phyloP scores from a whole-genome alignment of 2,113 vertebrate genomes.

The Pachyramphus minor region DNA sequence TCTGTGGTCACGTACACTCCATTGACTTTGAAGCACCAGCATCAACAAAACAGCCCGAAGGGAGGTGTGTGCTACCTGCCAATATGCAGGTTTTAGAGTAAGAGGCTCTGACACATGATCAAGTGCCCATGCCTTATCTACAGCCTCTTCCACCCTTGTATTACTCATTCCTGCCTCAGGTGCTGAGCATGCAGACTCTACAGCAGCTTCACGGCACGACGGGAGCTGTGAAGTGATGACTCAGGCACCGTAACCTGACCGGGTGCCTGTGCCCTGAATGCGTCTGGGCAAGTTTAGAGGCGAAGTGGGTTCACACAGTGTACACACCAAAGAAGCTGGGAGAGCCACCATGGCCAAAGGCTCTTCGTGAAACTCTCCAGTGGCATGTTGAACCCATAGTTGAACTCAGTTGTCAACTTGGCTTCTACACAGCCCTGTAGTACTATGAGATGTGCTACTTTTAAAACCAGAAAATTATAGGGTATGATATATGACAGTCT shows the following conservation, averaged over 20 bases:
- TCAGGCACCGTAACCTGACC: background rate
- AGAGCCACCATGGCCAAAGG: background rate
- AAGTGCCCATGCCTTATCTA: background rate
- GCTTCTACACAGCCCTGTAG: background rate
- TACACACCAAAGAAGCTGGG: background rate
- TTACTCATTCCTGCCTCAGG: background rate
- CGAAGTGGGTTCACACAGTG: background rate
- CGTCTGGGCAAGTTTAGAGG: background rate
- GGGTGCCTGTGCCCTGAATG: background rate
- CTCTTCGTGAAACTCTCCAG: background rate
- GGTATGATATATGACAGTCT: background rate
- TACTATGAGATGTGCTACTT: background rate
- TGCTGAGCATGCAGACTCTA: accelerated
- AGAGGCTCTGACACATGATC: background rate
- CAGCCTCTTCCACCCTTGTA: background rate
- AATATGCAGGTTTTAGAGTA: background rate
- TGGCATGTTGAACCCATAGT: background rate
- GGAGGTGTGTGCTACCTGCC: background rate
- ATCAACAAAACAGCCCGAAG: background rate
- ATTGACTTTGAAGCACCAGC: background rate
- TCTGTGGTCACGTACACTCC: background rate
- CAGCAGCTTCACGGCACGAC: background rate
- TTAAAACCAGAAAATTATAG: background rate
- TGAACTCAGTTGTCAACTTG: background rate
- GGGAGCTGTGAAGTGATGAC: background rate